phyloP scores from a whole-genome alignment of 2,113 vertebrate genomes.

The Esox niger region DNA sequence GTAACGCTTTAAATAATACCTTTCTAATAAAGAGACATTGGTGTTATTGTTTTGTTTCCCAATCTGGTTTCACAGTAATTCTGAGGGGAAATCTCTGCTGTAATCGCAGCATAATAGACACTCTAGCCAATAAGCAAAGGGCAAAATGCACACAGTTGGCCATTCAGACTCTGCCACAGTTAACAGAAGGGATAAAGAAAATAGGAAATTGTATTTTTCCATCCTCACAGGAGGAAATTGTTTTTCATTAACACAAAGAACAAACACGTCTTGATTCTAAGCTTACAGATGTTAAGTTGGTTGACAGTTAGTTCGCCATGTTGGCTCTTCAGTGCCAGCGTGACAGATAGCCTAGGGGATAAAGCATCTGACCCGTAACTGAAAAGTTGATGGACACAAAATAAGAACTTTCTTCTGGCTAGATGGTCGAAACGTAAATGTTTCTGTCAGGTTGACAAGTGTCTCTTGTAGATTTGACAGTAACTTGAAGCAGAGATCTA shows the following conservation, averaged over 20 bases:
- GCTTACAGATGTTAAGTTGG: too few relatives aligned
- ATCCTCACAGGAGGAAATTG: not conserved
- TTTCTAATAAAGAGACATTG: conserved; percentile 31
- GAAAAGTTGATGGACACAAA: too few relatives aligned
- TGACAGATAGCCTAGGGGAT: too few relatives aligned
- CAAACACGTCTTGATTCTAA: not conserved
- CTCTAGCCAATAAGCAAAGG: not conserved
- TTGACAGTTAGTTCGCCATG: too few relatives aligned
- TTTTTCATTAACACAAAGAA: not conserved
- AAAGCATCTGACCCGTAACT: too few relatives aligned
- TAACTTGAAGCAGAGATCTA: not conserved
- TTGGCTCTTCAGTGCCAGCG: too few relatives aligned
- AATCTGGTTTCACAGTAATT: not conserved
- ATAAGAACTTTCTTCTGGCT: too few relatives aligned
- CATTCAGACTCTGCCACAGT: not conserved
- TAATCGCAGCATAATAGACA: not conserved
- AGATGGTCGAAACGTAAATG: too few relatives aligned
- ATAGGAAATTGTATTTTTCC: not conserved
- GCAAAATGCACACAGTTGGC: not conserved
- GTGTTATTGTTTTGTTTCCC: conserved; percentile 22
- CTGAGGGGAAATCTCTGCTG: not conserved
- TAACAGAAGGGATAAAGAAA: not conserved
- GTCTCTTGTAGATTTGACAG: not conserved
- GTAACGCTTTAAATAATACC: conserved; percentile 21
- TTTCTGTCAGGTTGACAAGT: too few relatives aligned